A percentile compares a stretch with the other conserved stretches of the same genome.
Evolutionary conservation across 2,113 vertebrate genomes (phyloP).

Genomic region (Malurus cyaneus): DNA sequence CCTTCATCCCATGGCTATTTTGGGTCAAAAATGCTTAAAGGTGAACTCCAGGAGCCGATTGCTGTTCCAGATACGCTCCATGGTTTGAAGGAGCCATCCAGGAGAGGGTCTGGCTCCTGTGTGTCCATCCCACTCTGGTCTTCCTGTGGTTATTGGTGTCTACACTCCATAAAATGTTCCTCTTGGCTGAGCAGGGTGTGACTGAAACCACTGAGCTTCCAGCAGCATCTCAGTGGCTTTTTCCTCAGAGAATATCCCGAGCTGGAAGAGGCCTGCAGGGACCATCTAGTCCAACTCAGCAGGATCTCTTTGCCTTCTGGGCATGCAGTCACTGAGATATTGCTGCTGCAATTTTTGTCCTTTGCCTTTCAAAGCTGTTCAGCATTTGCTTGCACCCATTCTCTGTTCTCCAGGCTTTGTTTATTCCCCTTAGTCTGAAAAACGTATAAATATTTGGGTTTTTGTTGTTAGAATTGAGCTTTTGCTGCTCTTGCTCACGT

Average conservation of each 20-base stretch:
- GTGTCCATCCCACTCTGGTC: neutral
- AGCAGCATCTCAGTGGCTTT: neutral
- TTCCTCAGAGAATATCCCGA: neutral
- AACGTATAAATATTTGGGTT: neutral
- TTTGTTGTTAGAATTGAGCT: neutral
- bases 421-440: neutral
- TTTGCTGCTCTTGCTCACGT: neutral
- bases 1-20: neutral
- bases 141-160: neutral
- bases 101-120: neutral
- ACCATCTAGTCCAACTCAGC: neutral
- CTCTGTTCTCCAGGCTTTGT: neutral
- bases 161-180: neutral
- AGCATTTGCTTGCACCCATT: neutral
- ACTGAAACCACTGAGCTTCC: neutral
- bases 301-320: neutral
- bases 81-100: neutral
- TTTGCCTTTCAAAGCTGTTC: neutral
- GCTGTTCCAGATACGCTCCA: rapidly evolving
- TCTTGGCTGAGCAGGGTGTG: neutral
- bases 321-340: neutral
- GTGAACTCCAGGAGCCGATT: neutral
- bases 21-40: neutral
- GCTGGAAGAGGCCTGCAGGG: neutral
- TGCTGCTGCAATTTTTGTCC: neutral